Base-by-base conservation (phyloP, 2,113 vertebrate species). In the Chlorodrepanis virens region DNA sequence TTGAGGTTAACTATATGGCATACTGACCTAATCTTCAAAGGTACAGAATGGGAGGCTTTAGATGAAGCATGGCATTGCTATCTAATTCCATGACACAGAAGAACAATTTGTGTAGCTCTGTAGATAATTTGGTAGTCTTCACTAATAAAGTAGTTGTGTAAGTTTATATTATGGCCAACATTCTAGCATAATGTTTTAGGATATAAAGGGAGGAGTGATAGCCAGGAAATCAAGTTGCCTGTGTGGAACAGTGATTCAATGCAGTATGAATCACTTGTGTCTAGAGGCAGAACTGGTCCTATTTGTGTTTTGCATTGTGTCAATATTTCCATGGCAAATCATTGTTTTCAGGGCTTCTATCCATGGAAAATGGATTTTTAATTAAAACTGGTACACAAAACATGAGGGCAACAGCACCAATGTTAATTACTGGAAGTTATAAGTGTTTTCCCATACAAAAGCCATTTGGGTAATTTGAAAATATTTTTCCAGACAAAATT, bases 1-100 rank as follows among this genome's bases (percentile, higher is more conserved):
- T 87, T 96, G 93, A 88, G 88, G 74, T 95, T 97, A 96, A 94
- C 94, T 88, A 91, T 96, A 68, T 71, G 85, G 90, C 83, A 93
- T 42, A 83, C 52, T 94, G 96, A 96, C 77, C 94, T 94, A 92
- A 95, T 90, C 92, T 96, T 93, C 39, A 89, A 76, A 95, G 60
- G 50, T 56, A 37, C 31, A 88, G 44, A 83, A 94, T 29, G 47
- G 89, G 68, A 94, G 40, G n/a, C 35, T 79, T 93, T 56, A 49
- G 35, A 84, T 54, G 75, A 93, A 84, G 37, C 53, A 82, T 25
- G 53, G 71, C 52, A 76, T 83, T 86, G 27, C 23, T 91, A 75
- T 87, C 60, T 82, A 80, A 47, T 83, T 67, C 47, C 87, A 42
- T 90, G 65, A 80, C 60, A 95, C 35, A 57, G 35, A 49, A 72